A percentile compares a stretch with the other conserved stretches of the same genome.
These are phyloP conservation scores for Astyanax mexicanus DNA, from an alignment of 2,797 vertebrate genomes.

Conservation along the genomic window DNA sequence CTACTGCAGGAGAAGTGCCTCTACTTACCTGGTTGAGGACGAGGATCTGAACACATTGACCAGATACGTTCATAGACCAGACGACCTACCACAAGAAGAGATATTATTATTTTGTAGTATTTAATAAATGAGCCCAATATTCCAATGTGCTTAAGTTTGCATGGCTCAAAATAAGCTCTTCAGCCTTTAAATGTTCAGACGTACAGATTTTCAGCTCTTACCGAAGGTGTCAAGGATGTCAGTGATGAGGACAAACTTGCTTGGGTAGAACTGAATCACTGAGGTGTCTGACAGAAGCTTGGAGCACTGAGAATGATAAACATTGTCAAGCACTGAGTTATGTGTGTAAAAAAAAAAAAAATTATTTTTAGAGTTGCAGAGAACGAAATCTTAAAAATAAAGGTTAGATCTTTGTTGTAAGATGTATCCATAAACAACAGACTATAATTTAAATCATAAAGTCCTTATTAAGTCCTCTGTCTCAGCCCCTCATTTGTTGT, in stretches of 20 bases:
- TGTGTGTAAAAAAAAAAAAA: no score
- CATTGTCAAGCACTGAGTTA: no score
- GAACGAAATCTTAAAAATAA: no score
- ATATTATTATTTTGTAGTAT: background rate
- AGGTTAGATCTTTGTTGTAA: no score
- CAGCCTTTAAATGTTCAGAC: background rate
- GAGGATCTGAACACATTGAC: constrained; percentile 89
- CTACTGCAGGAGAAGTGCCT: no score
- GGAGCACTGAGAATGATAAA: constrained; percentile 83
- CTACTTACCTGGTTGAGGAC: constrained; percentile 82
- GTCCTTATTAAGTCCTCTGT: no score
- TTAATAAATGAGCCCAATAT: no score
- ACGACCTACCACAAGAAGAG: constrained; percentile 78
- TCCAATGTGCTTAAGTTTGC: no score
- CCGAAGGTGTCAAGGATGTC: constrained; percentile 98
- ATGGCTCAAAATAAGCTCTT: background rate
- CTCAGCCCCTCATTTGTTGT: no score
- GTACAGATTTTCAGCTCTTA: constrained; percentile 68
- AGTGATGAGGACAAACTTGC: constrained; percentile 98
- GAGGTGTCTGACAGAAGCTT: constrained; percentile 96
- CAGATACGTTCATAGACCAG: constrained; percentile 96
- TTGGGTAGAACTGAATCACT: constrained; percentile 98
- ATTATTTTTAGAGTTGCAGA: no score
- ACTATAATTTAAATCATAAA: no score
- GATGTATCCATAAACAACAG: no score